Evolutionary conservation across 2,113 vertebrate genomes (phyloP).

Genomic region (Copsychus sechellarum): DNA sequence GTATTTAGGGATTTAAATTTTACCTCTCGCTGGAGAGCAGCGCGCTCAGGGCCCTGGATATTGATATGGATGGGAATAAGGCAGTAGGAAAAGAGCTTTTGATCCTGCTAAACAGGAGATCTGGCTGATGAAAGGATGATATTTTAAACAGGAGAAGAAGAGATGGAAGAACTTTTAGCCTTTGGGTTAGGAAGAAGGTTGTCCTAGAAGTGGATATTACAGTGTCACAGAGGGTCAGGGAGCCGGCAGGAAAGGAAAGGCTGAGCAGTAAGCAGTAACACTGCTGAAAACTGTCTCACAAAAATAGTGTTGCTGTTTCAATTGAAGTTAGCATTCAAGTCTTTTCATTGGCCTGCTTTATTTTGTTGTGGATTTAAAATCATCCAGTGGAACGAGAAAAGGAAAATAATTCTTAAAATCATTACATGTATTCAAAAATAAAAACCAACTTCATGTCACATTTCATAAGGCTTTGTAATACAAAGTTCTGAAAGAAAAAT

Average conservation of each 20-base stretch:
- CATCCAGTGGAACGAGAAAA: slow-evolving; percentile 25
- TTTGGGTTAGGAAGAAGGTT: slow-evolving; percentile 41
- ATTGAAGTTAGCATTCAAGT: background rate
- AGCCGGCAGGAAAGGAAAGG: slow-evolving; percentile 32
- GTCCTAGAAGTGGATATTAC: slow-evolving; percentile 44
- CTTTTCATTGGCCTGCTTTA: slow-evolving; percentile 20
- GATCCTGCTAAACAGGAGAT: slow-evolving; percentile 7
- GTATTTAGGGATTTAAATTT: slow-evolving; percentile 24
- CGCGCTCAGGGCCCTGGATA: background rate
- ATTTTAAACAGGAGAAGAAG: slow-evolving; percentile 44
- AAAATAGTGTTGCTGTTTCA: background rate
- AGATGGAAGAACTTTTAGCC: slow-evolving; percentile 34
- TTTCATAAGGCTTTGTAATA: slow-evolving; percentile 6
- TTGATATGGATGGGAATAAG: slow-evolving; percentile 51
- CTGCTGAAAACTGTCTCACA: slow-evolving; percentile 22
- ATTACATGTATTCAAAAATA: background rate
- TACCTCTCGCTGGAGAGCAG: slow-evolving; percentile 48
- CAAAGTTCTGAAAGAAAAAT: slow-evolving; percentile 29
- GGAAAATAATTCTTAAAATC: slow-evolving; percentile 3
- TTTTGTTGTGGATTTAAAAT: background rate
- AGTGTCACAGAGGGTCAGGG: slow-evolving; percentile 28
- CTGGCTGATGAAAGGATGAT: slow-evolving; percentile 22
- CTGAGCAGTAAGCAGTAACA: slow-evolving; percentile 10
- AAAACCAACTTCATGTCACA: slow-evolving; percentile 12
- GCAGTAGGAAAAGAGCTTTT: slow-evolving; percentile 52